phyloP scores from a whole-genome alignment of 2,888 invertebrate genomes.

The Ophioninae sp. region DNA sequence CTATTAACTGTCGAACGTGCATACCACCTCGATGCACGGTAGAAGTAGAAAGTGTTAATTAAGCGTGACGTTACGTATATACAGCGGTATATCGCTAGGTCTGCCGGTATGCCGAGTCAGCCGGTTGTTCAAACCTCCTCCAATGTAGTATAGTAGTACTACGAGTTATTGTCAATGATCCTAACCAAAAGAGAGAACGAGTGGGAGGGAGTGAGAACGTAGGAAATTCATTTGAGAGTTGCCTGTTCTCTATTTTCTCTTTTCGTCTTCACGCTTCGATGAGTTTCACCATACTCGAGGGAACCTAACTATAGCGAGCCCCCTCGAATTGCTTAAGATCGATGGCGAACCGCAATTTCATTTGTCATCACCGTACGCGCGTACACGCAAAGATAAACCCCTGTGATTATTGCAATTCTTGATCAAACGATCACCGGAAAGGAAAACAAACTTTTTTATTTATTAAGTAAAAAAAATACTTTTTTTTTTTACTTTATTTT shows the following conservation, averaged over 20 bases:
- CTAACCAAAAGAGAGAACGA: slow-evolving; percentile 20
- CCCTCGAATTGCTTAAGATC: slow-evolving; percentile 36
- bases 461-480: no score
- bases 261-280: slow-evolving; percentile 28
- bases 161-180: slow-evolving; percentile 53
- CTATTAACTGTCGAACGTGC: slow-evolving; percentile 56
- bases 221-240: slow-evolving; percentile 26
- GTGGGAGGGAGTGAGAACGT: slow-evolving; percentile 30
- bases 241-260: slow-evolving; percentile 30
- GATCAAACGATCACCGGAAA: not conserved
- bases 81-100: slow-evolving; percentile 25
- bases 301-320: not conserved
- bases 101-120: slow-evolving; percentile 28
- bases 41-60: slow-evolving; percentile 63
- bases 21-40: slow-evolving; percentile 48
- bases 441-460: not conserved
- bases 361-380: slow-evolving; percentile 16
- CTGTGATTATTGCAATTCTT: not conserved
- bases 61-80: slow-evolving; percentile 57
- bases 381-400: slow-evolving; percentile 6
- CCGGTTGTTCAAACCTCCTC: slow-evolving; percentile 31
- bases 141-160: slow-evolving; percentile 42
- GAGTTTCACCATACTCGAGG: slow-evolving; percentile 23
- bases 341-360: slow-evolving; percentile 46
- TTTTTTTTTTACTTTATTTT: no score